Percentiles rank a stretch among this genome's conserved stretches.
These are phyloP conservation scores for Odontocolon sp. DNA, from an alignment of 2,888 invertebrate genomes.

Conservation along the genomic window DNA sequence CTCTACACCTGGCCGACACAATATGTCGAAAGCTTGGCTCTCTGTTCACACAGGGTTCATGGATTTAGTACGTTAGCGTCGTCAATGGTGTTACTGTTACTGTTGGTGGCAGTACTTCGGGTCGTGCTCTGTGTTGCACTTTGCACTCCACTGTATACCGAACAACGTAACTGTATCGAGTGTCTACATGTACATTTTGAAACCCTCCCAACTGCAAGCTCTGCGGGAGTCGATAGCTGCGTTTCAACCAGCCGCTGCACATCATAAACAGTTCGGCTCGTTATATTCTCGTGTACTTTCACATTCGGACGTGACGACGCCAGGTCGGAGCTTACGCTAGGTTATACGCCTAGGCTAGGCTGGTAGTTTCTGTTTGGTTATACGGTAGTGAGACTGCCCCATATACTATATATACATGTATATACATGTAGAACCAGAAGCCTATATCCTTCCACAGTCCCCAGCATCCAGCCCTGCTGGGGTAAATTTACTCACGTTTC, in stretches of 20 bases:
- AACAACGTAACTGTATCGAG: no score
- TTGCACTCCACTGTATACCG: neutral
- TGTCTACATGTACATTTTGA: no score
- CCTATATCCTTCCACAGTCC: no score
- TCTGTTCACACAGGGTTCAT: neutral
- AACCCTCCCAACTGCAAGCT: no score
- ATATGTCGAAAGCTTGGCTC: neutral
- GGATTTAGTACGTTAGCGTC: conserved; percentile 4
- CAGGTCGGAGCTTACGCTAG: neutral
- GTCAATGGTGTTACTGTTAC: conserved; percentile 6
- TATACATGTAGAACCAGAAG: no score
- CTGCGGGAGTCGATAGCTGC: conserved; percentile 3
- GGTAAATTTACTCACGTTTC: no score
- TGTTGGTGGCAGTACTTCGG: neutral
- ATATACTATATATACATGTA: no score
- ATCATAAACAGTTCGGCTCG: conserved; percentile 13
- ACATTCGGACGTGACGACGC: conserved; percentile 1
- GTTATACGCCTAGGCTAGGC: neutral
- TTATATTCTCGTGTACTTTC: conserved; percentile 14
- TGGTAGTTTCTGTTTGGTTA: neutral
- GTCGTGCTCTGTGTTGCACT: neutral
- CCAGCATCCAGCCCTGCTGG: no score
- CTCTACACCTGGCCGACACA: neutral
- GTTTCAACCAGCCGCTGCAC: conserved; percentile 9
- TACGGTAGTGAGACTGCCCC: no score